phyloP scores from a whole-genome alignment of 2,888 invertebrate species.

The Stramonita haemastoma region DNA sequence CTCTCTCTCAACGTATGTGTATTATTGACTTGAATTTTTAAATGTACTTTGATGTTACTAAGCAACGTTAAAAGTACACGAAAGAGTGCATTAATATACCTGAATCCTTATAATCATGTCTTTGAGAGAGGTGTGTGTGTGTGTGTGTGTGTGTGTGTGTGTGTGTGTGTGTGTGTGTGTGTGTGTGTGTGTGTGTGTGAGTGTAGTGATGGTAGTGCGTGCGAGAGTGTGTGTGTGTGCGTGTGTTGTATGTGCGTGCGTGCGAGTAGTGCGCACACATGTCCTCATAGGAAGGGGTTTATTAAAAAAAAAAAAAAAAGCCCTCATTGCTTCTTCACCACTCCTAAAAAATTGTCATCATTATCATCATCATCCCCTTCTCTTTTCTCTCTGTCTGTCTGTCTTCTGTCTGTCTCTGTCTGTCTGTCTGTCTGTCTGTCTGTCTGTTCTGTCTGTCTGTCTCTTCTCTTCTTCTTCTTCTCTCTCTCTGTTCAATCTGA shows the following conservation, averaged over 20 bases:
- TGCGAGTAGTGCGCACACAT: not conserved
- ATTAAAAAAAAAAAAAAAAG: too few relatives aligned
- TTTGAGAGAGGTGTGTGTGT: slow-evolving; percentile 31
- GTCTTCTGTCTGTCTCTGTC: not conserved
- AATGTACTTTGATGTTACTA: too few relatives aligned
- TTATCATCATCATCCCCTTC: slow-evolving; percentile 75
- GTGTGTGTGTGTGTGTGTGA: not conserved
- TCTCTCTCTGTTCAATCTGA: too few relatives aligned
- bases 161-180: not conserved
- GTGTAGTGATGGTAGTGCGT: slow-evolving; percentile 7
- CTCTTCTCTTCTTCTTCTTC: too few relatives aligned
- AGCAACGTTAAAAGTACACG: too few relatives aligned
- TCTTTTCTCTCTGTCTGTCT: slow-evolving; percentile 68
- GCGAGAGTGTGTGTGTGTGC: not conserved
- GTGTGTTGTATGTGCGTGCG: not conserved
- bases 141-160: slow-evolving; percentile 26
- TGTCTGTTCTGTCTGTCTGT: too few relatives aligned
- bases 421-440: not conserved
- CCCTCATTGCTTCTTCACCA: too few relatives aligned
- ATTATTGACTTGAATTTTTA: not conserved
- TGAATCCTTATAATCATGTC: too few relatives aligned
- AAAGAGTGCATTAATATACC: too few relatives aligned
- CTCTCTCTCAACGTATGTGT: not conserved
- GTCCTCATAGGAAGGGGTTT: not conserved
- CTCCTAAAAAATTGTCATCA: slow-evolving; percentile 53